phyloP scores from a whole-genome alignment of 2,113 vertebrate genomes.

The Rhinolophus sinicus region DNA sequence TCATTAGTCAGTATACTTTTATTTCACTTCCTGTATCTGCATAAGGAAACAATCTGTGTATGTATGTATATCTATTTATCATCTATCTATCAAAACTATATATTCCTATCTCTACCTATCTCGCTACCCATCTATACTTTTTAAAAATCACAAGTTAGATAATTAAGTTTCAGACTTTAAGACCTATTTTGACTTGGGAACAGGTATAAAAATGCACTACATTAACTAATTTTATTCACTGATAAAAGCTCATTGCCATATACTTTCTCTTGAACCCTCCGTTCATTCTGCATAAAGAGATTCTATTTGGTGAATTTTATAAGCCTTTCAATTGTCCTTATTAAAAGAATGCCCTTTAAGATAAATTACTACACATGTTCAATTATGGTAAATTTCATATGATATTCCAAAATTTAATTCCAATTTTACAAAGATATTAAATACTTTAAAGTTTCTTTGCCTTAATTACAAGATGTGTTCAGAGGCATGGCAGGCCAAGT shows the following conservation, averaged over 20 bases:
- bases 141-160: neutral
- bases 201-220: neutral
- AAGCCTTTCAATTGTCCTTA: neutral
- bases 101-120: neutral
- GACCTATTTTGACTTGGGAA: neutral
- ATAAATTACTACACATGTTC: neutral
- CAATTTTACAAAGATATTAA: neutral
- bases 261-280: neutral
- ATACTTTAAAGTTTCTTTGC: neutral
- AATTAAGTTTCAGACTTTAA: neutral
- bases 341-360: neutral
- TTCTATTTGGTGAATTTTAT: neutral
- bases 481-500: neutral
- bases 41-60: neutral
- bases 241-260: neutral
- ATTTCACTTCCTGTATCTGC: neutral
- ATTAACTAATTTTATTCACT: neutral
- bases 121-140: neutral
- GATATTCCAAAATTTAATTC: neutral
- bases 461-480: neutral
- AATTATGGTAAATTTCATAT: neutral
- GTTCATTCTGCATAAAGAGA: neutral
- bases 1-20: neutral
- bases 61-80: neutral
- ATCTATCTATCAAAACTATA: neutral